These are phyloP conservation scores for Macroramphosus scolopax DNA, from an alignment of 2,797 vertebrate species.

Conservation along the genomic window DNA sequence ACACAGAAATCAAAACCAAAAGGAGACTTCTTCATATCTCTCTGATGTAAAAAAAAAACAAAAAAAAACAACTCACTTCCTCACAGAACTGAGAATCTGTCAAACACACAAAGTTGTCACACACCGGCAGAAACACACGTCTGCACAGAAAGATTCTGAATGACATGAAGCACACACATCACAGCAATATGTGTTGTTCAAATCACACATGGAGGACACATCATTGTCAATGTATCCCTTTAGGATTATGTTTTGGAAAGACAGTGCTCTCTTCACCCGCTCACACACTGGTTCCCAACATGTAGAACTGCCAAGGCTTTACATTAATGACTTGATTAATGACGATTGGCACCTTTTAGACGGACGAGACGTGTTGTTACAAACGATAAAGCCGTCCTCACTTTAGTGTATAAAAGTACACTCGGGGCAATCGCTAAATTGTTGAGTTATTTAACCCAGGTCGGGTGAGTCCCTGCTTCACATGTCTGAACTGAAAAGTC, in stretches of 20 bases:
- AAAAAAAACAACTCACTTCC: too few relatives aligned
- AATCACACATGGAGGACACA: constrained; percentile 75
- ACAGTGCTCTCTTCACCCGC: constrained; percentile 80
- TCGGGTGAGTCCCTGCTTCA: too few relatives aligned
- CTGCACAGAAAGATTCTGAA: constrained; percentile 58
- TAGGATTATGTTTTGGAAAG: constrained; percentile 78
- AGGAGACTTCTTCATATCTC: constrained; percentile 29
- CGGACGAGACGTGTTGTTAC: too few relatives aligned
- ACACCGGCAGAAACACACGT: constrained; percentile 58
- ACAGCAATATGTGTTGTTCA: constrained; percentile 67
- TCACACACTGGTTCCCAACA: constrained; percentile 54
- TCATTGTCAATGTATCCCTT: constrained; percentile 78
- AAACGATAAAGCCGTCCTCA: too few relatives aligned
- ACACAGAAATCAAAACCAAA: constrained; percentile 62
- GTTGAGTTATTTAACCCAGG: too few relatives aligned
- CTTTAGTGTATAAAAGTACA: too few relatives aligned
- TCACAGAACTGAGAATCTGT: too few relatives aligned
- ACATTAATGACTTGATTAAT: too few relatives aligned
- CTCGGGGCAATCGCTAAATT: too few relatives aligned
- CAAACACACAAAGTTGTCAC: constrained; percentile 55
- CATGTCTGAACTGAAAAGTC: too few relatives aligned
- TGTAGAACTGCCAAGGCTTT: too few relatives aligned
- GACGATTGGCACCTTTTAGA: too few relatives aligned
- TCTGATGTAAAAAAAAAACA: constrained; percentile 39
- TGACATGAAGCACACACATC: constrained; percentile 70